These are phyloP conservation scores for Sarcophilus harrisii DNA, from an alignment of 2,797 vertebrate species.

Conservation along the genomic window DNA sequence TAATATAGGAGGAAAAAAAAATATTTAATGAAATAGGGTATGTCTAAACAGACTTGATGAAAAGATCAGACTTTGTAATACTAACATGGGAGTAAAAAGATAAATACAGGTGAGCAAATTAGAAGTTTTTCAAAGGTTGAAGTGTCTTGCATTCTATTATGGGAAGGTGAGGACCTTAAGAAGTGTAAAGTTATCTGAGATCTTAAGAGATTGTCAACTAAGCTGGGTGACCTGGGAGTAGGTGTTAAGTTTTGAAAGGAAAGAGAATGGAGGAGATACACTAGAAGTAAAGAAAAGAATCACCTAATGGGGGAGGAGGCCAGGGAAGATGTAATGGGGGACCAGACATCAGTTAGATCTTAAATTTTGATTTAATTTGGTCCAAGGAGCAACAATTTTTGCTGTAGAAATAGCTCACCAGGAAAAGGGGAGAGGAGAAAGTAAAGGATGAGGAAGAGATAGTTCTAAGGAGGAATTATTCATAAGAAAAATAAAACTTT, in stretches of 20 bases:
- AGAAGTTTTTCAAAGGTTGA: background rate
- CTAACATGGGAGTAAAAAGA: background rate
- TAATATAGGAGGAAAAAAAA: background rate
- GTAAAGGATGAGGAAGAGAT: background rate
- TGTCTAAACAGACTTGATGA: background rate
- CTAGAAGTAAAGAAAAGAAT: background rate
- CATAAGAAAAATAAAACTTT: background rate
- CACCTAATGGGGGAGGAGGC: no score
- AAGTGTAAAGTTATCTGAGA: background rate
- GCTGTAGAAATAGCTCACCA: background rate
- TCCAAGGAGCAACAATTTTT: background rate
- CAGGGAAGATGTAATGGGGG: no score
- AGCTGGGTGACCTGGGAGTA: background rate
- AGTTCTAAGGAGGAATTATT: background rate
- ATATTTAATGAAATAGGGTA: background rate
- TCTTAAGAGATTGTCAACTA: background rate
- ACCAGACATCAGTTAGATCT: background rate
- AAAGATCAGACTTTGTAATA: background rate
- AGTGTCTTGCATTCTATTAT: background rate
- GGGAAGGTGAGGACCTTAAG: background rate
- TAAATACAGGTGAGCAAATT: background rate
- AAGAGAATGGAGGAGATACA: background rate
- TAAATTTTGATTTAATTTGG: background rate
- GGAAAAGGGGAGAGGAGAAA: background rate
- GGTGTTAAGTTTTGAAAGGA: no score